phyloP scores from a whole-genome alignment of 2,797 vertebrate genomes.

The Hydrolagus colliei region DNA sequence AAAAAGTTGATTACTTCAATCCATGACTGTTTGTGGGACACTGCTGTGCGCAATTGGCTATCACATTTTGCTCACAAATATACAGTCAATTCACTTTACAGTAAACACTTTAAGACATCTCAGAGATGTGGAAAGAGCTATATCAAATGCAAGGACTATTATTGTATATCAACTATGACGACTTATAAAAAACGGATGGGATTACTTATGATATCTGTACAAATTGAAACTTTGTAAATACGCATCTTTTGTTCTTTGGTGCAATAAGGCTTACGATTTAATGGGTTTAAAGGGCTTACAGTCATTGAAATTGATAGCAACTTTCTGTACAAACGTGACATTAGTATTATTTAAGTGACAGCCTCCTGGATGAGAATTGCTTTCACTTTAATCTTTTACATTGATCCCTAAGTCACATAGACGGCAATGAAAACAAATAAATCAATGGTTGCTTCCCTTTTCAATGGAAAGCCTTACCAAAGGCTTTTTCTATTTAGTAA shows the following conservation, averaged over 20 bases:
- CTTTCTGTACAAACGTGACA: not conserved
- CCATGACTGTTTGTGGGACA: no score
- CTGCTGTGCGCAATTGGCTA: no score
- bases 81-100: no score
- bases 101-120: no score
- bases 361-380: not conserved
- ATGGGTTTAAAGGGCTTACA: not conserved
- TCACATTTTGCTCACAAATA: no score
- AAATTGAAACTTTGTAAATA: not conserved
- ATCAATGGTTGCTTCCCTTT: not conserved
- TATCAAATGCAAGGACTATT: no score
- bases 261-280: not conserved
- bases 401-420: not conserved
- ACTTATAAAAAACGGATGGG: not conserved
- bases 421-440: slow-evolving; percentile 8
- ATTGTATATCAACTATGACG: not conserved
- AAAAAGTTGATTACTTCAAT: no score
- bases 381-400: not conserved
- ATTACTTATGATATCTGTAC: not conserved
- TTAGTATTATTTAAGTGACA: not conserved
- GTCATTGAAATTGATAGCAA: not conserved
- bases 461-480: not conserved
- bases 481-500: not conserved
- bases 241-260: not conserved
- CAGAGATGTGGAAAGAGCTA: no score